These are phyloP conservation scores for Umimayanthus chanpuru DNA, from an alignment of 92 coral and sea anemone genomes.

Conservation along the genomic window DNA sequence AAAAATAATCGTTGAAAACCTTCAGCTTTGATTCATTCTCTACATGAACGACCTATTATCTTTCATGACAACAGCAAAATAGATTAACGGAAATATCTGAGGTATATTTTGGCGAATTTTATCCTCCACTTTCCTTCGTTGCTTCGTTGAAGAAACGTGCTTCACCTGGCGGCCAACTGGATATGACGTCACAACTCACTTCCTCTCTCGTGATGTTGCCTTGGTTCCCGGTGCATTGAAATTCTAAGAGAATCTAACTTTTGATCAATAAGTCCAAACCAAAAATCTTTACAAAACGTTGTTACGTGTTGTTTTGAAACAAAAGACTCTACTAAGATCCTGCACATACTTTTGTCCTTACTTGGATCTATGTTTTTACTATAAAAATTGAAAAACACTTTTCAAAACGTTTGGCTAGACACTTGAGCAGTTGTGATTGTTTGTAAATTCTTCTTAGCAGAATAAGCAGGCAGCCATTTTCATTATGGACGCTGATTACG, in stretches of 20 bases:
- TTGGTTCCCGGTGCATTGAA: conserved; percentile 28
- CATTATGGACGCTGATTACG: no score
- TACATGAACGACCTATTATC: conserved; percentile 13
- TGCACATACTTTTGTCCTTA: no score
- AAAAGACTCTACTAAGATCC: not conserved
- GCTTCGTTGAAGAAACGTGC: conserved; percentile 69
- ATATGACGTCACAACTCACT: conserved; percentile 91
- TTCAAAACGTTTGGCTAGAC: no score
- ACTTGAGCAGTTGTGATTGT: no score
- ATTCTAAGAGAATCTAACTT: conserved; percentile 43
- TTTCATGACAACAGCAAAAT: conserved; percentile 1
- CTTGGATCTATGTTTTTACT: not conserved
- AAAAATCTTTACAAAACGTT: not conserved
- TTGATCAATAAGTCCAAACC: conserved; percentile 2
- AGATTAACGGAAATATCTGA: not conserved
- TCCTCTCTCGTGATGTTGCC: conserved; percentile 66
- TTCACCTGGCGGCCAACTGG: conserved; percentile 86
- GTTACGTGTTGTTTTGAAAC: not conserved
- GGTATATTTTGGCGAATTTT: conserved; percentile 13
- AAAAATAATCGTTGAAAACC: not conserved
- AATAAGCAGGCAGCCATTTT: no score
- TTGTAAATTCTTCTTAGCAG: no score
- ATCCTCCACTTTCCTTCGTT: conserved; percentile 36
- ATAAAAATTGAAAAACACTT: no score
- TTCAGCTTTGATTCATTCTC: conserved; percentile 14